Conservation (phyloP, 1,140 invertebrate genomes). For the Drosophila bipectinata region DNA sequence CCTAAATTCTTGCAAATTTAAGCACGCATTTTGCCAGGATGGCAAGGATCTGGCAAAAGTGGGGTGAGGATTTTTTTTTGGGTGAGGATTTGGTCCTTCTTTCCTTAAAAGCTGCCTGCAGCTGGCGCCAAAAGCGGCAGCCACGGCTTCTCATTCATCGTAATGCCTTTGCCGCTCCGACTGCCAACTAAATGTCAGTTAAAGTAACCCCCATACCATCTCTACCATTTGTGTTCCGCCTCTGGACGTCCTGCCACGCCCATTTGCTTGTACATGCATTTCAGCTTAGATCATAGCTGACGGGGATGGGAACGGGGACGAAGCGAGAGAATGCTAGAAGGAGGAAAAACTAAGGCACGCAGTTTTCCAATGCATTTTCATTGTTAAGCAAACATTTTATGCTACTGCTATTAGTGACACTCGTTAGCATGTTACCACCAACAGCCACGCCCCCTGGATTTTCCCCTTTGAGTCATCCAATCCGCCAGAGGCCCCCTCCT, state of each 20-base stretch:
- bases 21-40: slow-evolving; percentile 36
- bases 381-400: slow-evolving; percentile 68
- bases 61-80: background rate
- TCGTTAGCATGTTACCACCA: slow-evolving; percentile 57
- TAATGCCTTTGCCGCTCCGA: slow-evolving; percentile 51
- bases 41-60: no score
- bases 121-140: slow-evolving; percentile 38
- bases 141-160: slow-evolving; percentile 19
- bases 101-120: slow-evolving; percentile 51
- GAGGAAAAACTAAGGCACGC: slow-evolving; percentile 33
- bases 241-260: slow-evolving; percentile 9
- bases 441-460: background rate
- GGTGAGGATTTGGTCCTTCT: slow-evolving; percentile 17
- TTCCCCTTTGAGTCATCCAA: background rate
- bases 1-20: slow-evolving; percentile 49
- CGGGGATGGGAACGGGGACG: background rate
- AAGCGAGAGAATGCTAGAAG: no score
- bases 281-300: slow-evolving; percentile 40
- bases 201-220: slow-evolving; percentile 20
- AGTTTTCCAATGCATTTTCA: slow-evolving; percentile 66
- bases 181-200: slow-evolving; percentile 67
- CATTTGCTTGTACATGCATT: slow-evolving; percentile 55
- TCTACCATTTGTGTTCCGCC: background rate
- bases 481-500: no score
- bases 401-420: slow-evolving; percentile 63